Base-by-base conservation (phyloP, 2,888 invertebrate genomes). In the Apamea crenata region DNA sequence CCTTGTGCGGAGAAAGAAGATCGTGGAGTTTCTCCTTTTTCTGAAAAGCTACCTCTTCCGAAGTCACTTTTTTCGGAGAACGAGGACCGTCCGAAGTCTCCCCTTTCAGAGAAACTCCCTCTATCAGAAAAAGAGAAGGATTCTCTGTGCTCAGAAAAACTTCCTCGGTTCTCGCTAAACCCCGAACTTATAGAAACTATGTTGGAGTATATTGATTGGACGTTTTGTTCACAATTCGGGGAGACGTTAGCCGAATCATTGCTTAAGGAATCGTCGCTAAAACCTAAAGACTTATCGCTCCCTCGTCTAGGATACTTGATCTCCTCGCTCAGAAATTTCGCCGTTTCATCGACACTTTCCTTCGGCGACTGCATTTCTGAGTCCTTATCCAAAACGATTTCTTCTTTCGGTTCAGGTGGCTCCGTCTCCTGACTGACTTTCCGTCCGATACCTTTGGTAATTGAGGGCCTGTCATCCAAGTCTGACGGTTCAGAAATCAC, bases 361-460 rank as follows among this genome's bases (percentile, higher is more conserved):
- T 94, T 95, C 0, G 95, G 95, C 0, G 95, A 94, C n/a, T 94
- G 94, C 94, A 97, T 96, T 61, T 96, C 96, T 0, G 95, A 82
- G 47, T 96, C 96, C 14, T 93, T 94, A 7, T 92, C 92, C 0
- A 29, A 0, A 50, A 44, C 63, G 0, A 50, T 12, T 36, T 91
- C 92, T 0, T 90, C 78, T 56, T 94, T 89, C 0, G 69, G 93
- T 6, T 93, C 88, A 47, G 77, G 10, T n/a, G 56, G 40, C 21
- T 98, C 98, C 1, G 96, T 97, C 84, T 98, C 98, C 70, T 98
- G 97, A 76, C 98, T 98, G 6, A 97, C 97, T 88, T 98, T 98
- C 67, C 98, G 96, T 0, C 98, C 98, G 47, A 98, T 98, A 0
- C 98, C 98, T 79, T 98, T 97, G 0, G 98, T 98, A 80, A 99